phyloP scores from a whole-genome alignment of 2,113 vertebrate species.

The Apeltes quadracus region DNA sequence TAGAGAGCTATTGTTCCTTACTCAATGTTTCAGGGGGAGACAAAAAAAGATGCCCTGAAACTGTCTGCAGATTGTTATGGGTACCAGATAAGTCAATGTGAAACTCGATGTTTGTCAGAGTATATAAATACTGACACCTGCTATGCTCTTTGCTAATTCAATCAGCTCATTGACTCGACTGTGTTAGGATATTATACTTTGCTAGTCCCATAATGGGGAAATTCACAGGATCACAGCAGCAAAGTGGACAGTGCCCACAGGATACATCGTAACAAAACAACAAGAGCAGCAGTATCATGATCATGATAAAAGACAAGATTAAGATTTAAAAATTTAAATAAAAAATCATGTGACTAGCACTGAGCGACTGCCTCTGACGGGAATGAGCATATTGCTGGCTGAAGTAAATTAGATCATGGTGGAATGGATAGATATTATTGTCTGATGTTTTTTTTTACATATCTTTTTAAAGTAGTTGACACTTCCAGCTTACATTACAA shows the following conservation, averaged over 20 bases:
- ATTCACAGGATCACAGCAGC: no score
- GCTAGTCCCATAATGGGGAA: no score
- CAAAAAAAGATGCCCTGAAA: not conserved
- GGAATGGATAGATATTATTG: not conserved
- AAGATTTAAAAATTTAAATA: no score
- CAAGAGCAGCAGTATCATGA: no score
- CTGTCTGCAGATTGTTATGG: not conserved
- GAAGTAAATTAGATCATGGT: not conserved
- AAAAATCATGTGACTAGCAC: not conserved
- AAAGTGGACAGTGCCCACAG: no score
- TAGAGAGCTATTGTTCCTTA: not conserved
- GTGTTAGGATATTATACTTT: no score
- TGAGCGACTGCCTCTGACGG: not conserved
- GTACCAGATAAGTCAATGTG: not conserved
- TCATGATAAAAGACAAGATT: no score
- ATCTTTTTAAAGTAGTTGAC: no score
- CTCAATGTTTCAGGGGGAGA: not conserved
- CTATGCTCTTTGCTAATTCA: not conserved
- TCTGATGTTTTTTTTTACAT: not conserved
- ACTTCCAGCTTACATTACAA: no score
- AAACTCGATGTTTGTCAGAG: not conserved
- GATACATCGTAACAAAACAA: no score
- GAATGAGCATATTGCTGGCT: not conserved
- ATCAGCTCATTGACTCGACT: not conserved
- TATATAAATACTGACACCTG: not conserved